Base-by-base conservation (phyloP, 2,888 invertebrate genomes). In the Nephrotoma flavescens region DNA sequence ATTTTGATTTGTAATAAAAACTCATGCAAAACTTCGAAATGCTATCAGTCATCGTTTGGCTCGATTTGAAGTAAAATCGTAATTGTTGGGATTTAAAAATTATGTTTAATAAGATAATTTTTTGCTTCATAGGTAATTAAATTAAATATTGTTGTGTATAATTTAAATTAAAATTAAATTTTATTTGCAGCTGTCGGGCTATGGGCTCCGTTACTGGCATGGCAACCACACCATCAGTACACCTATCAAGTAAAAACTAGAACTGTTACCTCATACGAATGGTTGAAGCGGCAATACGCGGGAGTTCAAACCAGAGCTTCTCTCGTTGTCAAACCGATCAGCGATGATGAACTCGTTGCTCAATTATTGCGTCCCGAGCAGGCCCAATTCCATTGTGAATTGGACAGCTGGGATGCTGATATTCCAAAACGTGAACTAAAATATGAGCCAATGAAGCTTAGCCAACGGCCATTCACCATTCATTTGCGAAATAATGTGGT, bases 401-500 rank as follows among this genome's bases (percentile, higher is more conserved):
- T 95, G 41, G 90, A 92, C 1, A 93, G 93, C 0, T 93, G 93
- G 92, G 90, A 91, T 6, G 89, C 91, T 31, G 88, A 91, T 42
- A 91, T 94, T 88, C 92, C 92, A 0, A 92, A 93, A n/a, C 89
- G 91, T 52, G 89, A 93, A 88, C 90, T 95, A 41, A 91, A 92
- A 87, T 94, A 92, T 90, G 91, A 93, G 88, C 91, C 92, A 4
- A 91, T 94, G n/a, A 91, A 92, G 19, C 90, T 94, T 87, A 92
- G 93, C 87, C 92, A 93, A 71, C 92, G 93, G 87, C 92, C 94
- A 2, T 95, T 96, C 90, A 93, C 94, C 90, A 93, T 95, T 88
- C 90, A 91, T 41, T 89, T 94, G 88, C 92, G 93, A 87, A 93
- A 94, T 86, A 95, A 95, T 57, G 92, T 94, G 83, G 93, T 96